phyloP scores from a whole-genome alignment of 2,888 invertebrate genomes.

The Euzophera pinguis region DNA sequence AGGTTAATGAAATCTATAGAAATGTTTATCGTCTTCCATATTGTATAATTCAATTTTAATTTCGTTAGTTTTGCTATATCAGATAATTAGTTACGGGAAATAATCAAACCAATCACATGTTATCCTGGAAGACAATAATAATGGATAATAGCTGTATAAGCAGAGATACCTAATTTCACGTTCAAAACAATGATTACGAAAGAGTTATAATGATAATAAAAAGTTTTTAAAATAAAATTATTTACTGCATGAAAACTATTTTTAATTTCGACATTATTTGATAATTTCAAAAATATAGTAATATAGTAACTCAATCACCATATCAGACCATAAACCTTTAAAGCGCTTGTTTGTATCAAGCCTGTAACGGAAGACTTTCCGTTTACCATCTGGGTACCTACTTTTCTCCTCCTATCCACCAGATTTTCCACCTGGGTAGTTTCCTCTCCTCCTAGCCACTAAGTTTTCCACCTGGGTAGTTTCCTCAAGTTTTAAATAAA shows the following conservation, averaged over 20 bases:
- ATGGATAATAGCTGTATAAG: conserved; percentile 68
- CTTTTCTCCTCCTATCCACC: too few species aligned
- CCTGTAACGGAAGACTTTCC: too few species aligned
- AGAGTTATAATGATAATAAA: conserved; percentile 62
- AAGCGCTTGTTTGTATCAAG: too few species aligned
- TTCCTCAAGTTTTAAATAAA: too few species aligned
- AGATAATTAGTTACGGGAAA: conserved; percentile 36
- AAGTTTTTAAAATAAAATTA: conserved; percentile 74
- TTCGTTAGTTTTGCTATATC: conserved; percentile 50
- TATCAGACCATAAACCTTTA: too few species aligned
- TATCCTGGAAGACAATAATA: conserved; percentile 78
- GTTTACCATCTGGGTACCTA: too few species aligned
- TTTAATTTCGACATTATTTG: conserved; percentile 35
- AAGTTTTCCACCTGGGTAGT: too few species aligned
- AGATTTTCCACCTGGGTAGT: too few species aligned
- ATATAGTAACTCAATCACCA: too few species aligned
- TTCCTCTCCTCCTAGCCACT: too few species aligned
- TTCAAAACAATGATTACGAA: conserved; percentile 60
- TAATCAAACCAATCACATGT: conserved; percentile 55
- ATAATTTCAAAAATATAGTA: too few species aligned
- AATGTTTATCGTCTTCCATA: conserved; percentile 75
- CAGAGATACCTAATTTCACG: conserved; percentile 67
- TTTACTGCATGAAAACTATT: conserved; percentile 63
- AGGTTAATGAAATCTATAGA: conserved; percentile 47
- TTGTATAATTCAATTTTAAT: conserved; percentile 57